Evolutionary conservation across 2,113 vertebrate species (phyloP), one percentile per base, ranked within the genome.

Genomic region (Astur gentilis): DNA sequence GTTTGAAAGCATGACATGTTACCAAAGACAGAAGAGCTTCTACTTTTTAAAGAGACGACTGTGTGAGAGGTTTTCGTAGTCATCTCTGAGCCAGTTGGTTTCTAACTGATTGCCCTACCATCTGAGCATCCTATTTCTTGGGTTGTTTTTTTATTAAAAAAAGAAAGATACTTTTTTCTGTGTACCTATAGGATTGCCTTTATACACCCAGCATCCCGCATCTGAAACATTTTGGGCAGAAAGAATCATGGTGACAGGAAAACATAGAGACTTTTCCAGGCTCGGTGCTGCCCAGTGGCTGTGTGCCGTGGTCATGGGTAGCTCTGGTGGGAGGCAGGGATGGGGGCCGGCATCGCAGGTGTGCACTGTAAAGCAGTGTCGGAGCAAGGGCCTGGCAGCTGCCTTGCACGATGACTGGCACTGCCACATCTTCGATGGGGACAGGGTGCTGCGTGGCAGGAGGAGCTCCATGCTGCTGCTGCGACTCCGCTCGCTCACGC

Each of bases 351-450:
- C 4, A 1, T 8, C 5, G 4, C 19, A 5, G 42, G 20, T n/a
- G 7, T 3, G 50, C 57, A 7, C 31, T 6, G 4, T 7, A 11
- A 6, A 15, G 29, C 31, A 0, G 38, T 2, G 11, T 17, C 0
- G 5, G 38, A 16, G 29, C 62, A 11, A n/a, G 54, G 79, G 27
- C 16, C 64, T 21, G 79, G 27, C 50, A 26, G 50, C 42, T 40
- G 44, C 6, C 26, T 10, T 55, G 62, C 8, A 3, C 40, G 17
- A 9, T 1, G 1, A 2, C 38, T 9, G 55, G 65, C n/a, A 2
- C 22, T 7, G 40, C n/a, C 2, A 0, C 2, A 1, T 13, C 75
- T 8, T 10, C 10, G 1, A 3, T 3, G 10, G 38, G 73, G 45
- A 16, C 9, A 2, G 49, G 65, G n/a, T 2, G 13, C 44, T 29